phyloP scores from a whole-genome alignment of 2,113 vertebrate species.

The Alligator sinensis region DNA sequence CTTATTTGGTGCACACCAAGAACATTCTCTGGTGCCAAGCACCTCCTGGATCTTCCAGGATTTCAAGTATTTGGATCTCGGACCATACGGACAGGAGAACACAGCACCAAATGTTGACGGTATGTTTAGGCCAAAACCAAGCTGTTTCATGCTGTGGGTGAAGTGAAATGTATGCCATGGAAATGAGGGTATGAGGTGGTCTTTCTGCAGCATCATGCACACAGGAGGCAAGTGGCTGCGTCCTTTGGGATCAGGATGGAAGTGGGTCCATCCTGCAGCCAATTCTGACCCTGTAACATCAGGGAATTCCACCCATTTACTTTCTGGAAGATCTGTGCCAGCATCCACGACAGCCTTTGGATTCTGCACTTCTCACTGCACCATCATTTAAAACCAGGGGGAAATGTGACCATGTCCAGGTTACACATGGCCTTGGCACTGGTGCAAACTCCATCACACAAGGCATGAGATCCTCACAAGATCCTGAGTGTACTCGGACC shows the following conservation, averaged over 20 bases:
- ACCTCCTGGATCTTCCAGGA: slow-evolving; percentile 45
- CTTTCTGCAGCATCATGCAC: not conserved
- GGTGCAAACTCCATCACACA: not conserved
- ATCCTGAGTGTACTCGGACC: not conserved
- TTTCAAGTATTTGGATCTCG: slow-evolving; percentile 56
- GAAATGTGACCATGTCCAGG: not conserved
- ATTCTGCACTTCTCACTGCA: too few species aligned
- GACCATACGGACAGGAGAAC: slow-evolving; percentile 51
- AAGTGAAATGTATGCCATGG: not conserved
- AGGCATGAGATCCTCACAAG: not conserved
- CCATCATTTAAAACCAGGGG: not conserved
- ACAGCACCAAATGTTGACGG: slow-evolving; percentile 62
- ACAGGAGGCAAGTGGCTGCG: not conserved
- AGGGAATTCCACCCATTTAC: not conserved
- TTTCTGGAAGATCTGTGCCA: not conserved
- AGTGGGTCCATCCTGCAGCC: not conserved
- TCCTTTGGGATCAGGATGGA: not conserved
- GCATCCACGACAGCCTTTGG: not conserved
- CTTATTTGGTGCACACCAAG: slow-evolving; percentile 54
- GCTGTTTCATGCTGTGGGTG: not conserved
- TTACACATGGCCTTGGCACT: not conserved
- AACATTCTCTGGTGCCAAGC: slow-evolving; percentile 53
- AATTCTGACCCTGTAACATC: not conserved
- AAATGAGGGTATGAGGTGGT: not conserved
- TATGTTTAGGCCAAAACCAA: slow-evolving; percentile 65